A percentile compares a stretch with the other conserved stretches of the same genome.
phyloP scores from a whole-genome alignment of 1,140 invertebrate species.

The Proctacanthus coquilletti region DNA sequence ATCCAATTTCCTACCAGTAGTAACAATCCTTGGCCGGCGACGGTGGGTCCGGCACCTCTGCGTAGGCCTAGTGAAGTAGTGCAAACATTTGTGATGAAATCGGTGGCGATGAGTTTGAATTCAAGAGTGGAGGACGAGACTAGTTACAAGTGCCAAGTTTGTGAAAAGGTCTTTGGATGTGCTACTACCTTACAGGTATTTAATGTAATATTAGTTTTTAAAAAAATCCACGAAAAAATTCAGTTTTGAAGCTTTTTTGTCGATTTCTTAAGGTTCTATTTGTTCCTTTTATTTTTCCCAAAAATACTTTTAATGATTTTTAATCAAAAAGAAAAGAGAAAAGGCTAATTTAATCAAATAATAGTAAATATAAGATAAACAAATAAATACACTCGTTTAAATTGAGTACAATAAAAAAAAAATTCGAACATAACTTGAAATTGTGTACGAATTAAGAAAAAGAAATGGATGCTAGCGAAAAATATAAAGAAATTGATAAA shows the following conservation, averaged over 20 bases:
- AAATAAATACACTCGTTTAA: no score
- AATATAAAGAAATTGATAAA: no score
- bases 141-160: slow-evolving; percentile 26
- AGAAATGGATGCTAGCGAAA: no score
- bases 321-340: neutral
- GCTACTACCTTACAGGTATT: slow-evolving; percentile 23
- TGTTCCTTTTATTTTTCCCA: slow-evolving; percentile 4
- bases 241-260: slow-evolving; percentile 2
- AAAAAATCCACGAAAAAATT: slow-evolving; percentile 16
- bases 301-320: neutral
- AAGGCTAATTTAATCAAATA: no score
- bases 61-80: neutral
- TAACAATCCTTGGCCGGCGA: no score
- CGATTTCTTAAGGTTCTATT: slow-evolving; percentile 17
- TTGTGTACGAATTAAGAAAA: no score
- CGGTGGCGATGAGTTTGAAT: neutral
- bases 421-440: no score
- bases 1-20: neutral
- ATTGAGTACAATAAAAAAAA: no score
- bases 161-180: slow-evolving; percentile 29
- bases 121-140: slow-evolving; percentile 15
- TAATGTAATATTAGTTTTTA: slow-evolving; percentile 5
- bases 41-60: neutral
- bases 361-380: no score
- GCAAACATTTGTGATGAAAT: neutral